Base-by-base conservation (phyloP, 2,113 vertebrate species). In the Rhinopomastus cyanomelas region DNA sequence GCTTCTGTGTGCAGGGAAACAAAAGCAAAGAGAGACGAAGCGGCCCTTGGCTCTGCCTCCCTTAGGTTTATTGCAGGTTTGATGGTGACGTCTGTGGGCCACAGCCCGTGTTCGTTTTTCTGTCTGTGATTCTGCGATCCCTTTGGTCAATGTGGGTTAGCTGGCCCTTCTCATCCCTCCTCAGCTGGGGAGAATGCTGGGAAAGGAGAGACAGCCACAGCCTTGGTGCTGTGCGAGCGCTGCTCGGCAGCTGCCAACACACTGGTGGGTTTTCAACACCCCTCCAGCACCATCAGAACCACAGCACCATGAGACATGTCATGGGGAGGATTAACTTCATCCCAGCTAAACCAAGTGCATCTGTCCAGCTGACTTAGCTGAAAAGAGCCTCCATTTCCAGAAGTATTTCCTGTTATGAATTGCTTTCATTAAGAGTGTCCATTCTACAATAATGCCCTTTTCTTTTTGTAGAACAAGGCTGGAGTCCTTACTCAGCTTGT, bases 401-500 rank as follows among this genome's bases (percentile, higher is more conserved):
- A 73, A 82, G 62, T 51, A 59, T 55, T 68, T 88, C 78, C 19
- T 68, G 13, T 75, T 65, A 76, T 23, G 65, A 64, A 32, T 64
- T 57, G 5, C 71, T 91, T 86, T 21, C 25, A 61, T 53, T 91
- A 57, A 81, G 48, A 77, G 13, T 72, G 17, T 62, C 69, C 0
- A 0, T 80, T 27, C 37, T 48, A 29, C 22, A 79, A 26, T 85
- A 27, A 81, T 56, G 81, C n/a, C 34, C 46, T 14, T 21, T 59
- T 66, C 13, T 59, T 61, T 65, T 51, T 85, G 30, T 74, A 85
- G 65, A 87, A 62, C 65, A 75, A 68, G 66, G 77, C 67, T 30
- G 17, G 49, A 91, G 39, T 51, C 76, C 85, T 92, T 92, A 89
- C 60, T 92, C 89, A 88, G 91, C 88, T 81, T 62, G 27, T 90